A percentile compares a stretch with the other conserved stretches of the same genome.
Evolutionary conservation across 1,140 invertebrate species (phyloP).

Genomic region (Phymastichus coffea): DNA sequence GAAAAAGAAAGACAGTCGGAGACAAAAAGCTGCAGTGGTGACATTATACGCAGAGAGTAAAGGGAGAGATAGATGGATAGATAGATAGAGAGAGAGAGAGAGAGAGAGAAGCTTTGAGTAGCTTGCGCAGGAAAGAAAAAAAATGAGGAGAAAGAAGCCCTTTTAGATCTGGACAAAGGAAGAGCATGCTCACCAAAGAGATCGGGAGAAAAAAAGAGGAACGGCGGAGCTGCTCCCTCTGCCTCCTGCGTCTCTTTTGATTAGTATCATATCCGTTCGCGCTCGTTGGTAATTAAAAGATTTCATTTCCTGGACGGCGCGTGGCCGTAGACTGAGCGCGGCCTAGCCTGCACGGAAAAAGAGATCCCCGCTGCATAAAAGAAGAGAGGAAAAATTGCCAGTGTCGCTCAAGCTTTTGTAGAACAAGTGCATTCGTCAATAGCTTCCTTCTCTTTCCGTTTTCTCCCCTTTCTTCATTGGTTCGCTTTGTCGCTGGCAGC

Average conservation of each 20-base stretch:
- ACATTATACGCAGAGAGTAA: too few species aligned
- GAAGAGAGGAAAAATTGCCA: neutral
- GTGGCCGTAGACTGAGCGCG: neutral
- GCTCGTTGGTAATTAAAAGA: constrained; percentile 36
- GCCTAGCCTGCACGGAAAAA: neutral
- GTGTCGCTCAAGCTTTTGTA: too few species aligned
- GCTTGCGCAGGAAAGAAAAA: too few species aligned
- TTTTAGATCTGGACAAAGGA: constrained; percentile 23
- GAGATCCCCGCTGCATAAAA: neutral
- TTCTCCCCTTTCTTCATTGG: too few species aligned
- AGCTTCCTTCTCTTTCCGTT: too few species aligned
- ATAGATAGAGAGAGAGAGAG: too few species aligned
- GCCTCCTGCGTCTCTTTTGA: too few species aligned
- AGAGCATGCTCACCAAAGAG: constrained; percentile 26
- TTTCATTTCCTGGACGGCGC: constrained; percentile 14
- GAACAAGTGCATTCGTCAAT: too few species aligned
- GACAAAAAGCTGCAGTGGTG: constrained; percentile 4
- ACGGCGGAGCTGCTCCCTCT: constrained; percentile 16
- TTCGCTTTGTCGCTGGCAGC: too few species aligned
- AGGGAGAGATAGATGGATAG: too few species aligned
- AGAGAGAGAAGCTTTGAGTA: too few species aligned
- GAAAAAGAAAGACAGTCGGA: neutral
- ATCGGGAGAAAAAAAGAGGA: constrained; percentile 16
- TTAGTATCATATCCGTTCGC: constrained; percentile 35
- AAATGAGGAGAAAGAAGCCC: too few species aligned